These are phyloP conservation scores for Pachypeltis micranthus DNA, from an alignment of 1,140 invertebrate genomes.

Conservation along the genomic window DNA sequence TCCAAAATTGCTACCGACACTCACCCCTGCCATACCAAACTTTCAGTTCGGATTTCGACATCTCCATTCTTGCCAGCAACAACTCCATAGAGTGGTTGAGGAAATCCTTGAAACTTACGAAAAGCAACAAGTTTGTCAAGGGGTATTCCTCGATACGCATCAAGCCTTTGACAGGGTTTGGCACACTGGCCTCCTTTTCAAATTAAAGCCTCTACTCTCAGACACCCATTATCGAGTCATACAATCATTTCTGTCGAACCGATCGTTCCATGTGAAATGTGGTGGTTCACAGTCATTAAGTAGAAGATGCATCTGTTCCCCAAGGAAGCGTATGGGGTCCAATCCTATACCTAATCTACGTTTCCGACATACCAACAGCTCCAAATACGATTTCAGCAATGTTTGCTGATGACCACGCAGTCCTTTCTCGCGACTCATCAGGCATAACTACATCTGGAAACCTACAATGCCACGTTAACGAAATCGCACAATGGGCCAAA, in stretches of 20 bases:
- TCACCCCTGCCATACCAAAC: not conserved
- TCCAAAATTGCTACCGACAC: not conserved
- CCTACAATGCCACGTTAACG: too few species aligned
- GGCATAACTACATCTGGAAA: too few species aligned
- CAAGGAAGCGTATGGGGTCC: too few species aligned
- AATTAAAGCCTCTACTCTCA: not conserved
- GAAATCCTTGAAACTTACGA: not conserved
- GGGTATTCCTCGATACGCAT: not conserved
- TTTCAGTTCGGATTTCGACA: slow-evolving; percentile 5
- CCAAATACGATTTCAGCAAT: too few species aligned
- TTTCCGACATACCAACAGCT: too few species aligned
- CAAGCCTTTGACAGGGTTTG: too few species aligned
- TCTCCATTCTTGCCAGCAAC: too few species aligned
- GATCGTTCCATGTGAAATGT: not conserved
- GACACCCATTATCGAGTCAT: not conserved
- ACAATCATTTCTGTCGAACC: not conserved
- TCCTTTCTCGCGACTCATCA: too few species aligned
- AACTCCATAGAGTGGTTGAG: not conserved
- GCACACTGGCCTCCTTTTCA: not conserved
- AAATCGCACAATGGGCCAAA: too few species aligned
- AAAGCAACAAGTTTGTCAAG: not conserved
- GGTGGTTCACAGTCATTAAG: not conserved
- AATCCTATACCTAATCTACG: too few species aligned
- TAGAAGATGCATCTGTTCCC: too few species aligned
- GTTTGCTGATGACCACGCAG: too few species aligned